Evolutionary conservation across 2,888 invertebrate species (phyloP).

Genomic region (Siphlonurus alternatus): DNA sequence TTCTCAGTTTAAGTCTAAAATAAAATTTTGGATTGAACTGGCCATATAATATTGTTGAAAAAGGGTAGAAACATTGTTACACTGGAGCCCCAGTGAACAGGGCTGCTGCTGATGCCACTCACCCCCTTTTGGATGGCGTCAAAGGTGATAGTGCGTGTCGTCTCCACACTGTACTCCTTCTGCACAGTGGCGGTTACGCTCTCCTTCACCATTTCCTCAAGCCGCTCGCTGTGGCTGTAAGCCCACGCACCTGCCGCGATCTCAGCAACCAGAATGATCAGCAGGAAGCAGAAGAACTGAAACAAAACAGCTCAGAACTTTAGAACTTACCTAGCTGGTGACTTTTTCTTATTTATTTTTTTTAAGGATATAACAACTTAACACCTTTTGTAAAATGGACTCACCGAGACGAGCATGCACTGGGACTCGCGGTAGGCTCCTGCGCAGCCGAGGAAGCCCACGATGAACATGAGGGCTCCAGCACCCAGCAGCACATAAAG

Average conservation of each 20-base stretch:
- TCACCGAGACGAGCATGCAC: conserved; percentile 57
- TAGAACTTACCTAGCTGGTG: neutral
- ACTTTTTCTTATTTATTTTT: neutral
- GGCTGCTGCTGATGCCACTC: too few species aligned
- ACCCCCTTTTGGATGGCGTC: conserved; percentile 45
- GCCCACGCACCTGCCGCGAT: conserved; percentile 63
- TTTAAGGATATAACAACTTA: neutral
- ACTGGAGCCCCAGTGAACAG: too few species aligned
- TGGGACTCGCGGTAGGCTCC: conserved; percentile 64
- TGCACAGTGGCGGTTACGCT: conserved; percentile 45
- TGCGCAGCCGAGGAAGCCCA: conserved; percentile 68
- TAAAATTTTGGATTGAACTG: too few species aligned
- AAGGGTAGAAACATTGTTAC: too few species aligned
- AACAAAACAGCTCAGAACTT: conserved; percentile 18
- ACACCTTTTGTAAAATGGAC: neutral
- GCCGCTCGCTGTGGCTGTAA: conserved; percentile 47
- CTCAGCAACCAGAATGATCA: conserved; percentile 61
- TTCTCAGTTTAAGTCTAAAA: too few species aligned
- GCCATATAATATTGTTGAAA: too few species aligned
- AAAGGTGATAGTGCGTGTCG: conserved; percentile 40
- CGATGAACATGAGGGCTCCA: conserved; percentile 52
- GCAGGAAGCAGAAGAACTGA: conserved; percentile 59
- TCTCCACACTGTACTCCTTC: conserved; percentile 39
- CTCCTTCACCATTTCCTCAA: conserved; percentile 43
- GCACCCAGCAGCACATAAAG: conserved; percentile 54